These are phyloP conservation scores for Gastrophryne carolinensis DNA, from an alignment of 2,797 vertebrate genomes.

Conservation along the genomic window DNA sequence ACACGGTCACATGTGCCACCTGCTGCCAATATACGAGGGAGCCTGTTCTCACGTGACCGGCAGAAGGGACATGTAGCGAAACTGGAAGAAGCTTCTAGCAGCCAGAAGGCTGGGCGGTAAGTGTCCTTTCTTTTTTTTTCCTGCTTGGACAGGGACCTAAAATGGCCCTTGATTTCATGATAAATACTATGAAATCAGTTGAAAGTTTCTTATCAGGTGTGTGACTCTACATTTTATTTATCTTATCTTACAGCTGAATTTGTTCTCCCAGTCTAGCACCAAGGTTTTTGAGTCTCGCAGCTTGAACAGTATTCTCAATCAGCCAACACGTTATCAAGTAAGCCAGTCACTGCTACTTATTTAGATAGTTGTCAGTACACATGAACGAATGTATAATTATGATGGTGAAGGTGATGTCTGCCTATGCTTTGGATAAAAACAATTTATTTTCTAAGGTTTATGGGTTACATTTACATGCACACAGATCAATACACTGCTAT, in stretches of 20 bases:
- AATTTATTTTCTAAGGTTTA: background rate
- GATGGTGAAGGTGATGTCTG: background rate
- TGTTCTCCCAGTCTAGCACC: slow-evolving; percentile 82
- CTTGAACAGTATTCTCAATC: slow-evolving; percentile 85
- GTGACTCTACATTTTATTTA: slow-evolving; percentile 55
- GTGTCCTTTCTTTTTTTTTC: too few relatives aligned
- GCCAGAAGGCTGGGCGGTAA: too few relatives aligned
- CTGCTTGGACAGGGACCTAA: too few relatives aligned
- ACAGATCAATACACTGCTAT: background rate
- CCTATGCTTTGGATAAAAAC: background rate
- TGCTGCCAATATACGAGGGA: too few relatives aligned
- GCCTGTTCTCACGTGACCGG: too few relatives aligned
- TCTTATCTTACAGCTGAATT: slow-evolving; percentile 78
- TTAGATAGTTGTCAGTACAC: background rate
- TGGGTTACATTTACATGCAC: background rate
- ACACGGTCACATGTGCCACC: too few relatives aligned
- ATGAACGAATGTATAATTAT: background rate
- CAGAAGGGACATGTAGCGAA: too few relatives aligned
- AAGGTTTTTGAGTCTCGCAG: slow-evolving; percentile 82
- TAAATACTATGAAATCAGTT: too few relatives aligned
- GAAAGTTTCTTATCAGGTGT: background rate
- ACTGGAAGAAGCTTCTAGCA: too few relatives aligned
- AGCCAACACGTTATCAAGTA: slow-evolving; percentile 85
- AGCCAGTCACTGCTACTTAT: slow-evolving; percentile 41
- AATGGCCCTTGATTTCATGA: too few relatives aligned